Percentiles rank a stretch among this genome's conserved stretches.
Conservation (phyloP, 2,888 invertebrate genomes). For the Campopleginae sp. region DNA sequence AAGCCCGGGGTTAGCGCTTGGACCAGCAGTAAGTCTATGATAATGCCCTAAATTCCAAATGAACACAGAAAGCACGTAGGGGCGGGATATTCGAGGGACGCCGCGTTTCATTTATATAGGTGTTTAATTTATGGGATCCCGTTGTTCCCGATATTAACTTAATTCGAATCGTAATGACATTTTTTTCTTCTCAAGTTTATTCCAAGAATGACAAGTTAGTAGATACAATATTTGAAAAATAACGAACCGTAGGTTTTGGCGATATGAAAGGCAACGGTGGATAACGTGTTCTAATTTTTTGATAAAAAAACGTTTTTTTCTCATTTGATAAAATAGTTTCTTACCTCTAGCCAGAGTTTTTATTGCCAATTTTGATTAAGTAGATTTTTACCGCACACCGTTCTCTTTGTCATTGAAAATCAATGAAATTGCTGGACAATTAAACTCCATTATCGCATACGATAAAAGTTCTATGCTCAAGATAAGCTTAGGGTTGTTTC, state of each 20-base stretch:
- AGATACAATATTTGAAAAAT: no score
- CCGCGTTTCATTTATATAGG: not conserved
- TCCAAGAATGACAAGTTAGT: not conserved
- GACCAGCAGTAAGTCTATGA: constrained; percentile 27
- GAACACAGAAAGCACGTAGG: constrained; percentile 3
- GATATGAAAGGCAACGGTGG: no score
- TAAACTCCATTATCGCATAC: not conserved
- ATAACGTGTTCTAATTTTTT: no score
- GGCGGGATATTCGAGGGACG: not conserved
- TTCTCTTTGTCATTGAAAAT: not conserved
- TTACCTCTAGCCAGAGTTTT: no score
- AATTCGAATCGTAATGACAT: not conserved
- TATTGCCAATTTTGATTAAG: no score
- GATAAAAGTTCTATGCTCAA: not conserved
- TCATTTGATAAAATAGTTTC: no score
- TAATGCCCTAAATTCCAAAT: constrained; percentile 32
- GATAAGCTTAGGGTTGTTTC: not conserved
- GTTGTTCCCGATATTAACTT: not conserved
- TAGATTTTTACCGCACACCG: not conserved
- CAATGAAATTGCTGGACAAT: no score
- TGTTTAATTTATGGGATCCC: not conserved
- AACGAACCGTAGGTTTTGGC: no score
- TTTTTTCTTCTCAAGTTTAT: not conserved
- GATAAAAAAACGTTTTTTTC: no score
- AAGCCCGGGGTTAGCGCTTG: constrained; percentile 8